phyloP scores from a whole-genome alignment of 2,113 vertebrate genomes.

The Carassius gibelio region DNA sequence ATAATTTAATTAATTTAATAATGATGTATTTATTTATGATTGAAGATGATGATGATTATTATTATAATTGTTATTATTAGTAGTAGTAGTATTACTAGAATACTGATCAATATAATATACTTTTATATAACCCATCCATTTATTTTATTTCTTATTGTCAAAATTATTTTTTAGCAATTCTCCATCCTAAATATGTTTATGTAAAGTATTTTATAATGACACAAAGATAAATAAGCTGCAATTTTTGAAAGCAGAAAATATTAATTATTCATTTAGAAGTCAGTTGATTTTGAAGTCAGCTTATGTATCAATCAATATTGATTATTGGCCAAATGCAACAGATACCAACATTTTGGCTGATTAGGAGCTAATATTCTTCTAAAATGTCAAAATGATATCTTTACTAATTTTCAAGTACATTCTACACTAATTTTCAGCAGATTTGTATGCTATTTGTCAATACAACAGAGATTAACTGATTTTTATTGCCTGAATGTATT shows the following conservation, averaged over 20 bases:
- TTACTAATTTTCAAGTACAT: neutral
- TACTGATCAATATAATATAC: neutral
- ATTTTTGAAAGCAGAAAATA: neutral
- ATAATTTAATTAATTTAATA: neutral
- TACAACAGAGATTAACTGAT: neutral
- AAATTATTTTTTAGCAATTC: neutral
- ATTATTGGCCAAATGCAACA: neutral
- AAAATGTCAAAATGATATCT: neutral
- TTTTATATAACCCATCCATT: no score
- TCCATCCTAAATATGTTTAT: neutral
- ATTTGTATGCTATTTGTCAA: neutral
- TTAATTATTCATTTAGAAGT: neutral
- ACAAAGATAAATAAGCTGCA: neutral
- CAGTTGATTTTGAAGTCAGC: neutral
- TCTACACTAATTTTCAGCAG: neutral
- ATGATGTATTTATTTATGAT: no score
- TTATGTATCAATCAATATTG: neutral
- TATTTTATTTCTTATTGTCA: no score
- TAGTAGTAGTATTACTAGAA: neutral
- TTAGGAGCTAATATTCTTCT: neutral
- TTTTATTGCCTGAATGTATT: no score
- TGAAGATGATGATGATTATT: no score
- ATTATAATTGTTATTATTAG: no score
- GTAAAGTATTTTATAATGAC: no score
- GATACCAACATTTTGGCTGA: neutral